phyloP scores from a whole-genome alignment of 2,888 invertebrate genomes.

The Druceiella hillmani region DNA sequence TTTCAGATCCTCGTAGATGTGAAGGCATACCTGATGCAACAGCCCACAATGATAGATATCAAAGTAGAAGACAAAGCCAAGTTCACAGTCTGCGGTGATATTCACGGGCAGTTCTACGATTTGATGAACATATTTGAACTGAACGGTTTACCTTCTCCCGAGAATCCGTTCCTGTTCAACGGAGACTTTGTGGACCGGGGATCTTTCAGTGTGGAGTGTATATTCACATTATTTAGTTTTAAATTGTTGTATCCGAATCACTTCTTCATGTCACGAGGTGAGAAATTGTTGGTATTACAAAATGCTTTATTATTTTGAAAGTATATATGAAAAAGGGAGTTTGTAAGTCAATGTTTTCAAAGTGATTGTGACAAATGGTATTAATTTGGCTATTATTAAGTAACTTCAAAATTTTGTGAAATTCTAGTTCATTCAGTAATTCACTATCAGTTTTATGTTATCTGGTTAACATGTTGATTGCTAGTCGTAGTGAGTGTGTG shows the following conservation, averaged over 20 bases:
- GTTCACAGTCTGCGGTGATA: constrained; percentile 98
- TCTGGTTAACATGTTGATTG: too few relatives aligned
- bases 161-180: constrained; percentile 97
- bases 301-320: too few relatives aligned
- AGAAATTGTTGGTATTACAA: too few relatives aligned
- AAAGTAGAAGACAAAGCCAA: constrained; percentile 79
- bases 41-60: constrained; percentile 88
- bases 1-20: constrained; percentile 87
- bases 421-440: too few relatives aligned
- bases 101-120: constrained; percentile 99
- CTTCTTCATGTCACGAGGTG: constrained; percentile 97
- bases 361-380: too few relatives aligned
- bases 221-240: constrained; percentile 94
- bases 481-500: too few relatives aligned
- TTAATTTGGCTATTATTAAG: too few relatives aligned
- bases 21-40: constrained; percentile 74
- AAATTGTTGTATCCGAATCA: constrained; percentile 94
- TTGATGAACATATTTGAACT: constrained; percentile 95
- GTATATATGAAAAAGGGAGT: too few relatives aligned
- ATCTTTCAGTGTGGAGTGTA: constrained; percentile 98
- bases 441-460: too few relatives aligned
- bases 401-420: too few relatives aligned
- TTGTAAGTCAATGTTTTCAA: too few relatives aligned
- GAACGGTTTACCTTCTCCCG: constrained; percentile 92
- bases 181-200: constrained; percentile 99